A percentile compares a stretch with the other conserved stretches of the same genome.
phyloP scores from a whole-genome alignment of 2,113 vertebrate genomes.

The Capreolus pygargus region DNA sequence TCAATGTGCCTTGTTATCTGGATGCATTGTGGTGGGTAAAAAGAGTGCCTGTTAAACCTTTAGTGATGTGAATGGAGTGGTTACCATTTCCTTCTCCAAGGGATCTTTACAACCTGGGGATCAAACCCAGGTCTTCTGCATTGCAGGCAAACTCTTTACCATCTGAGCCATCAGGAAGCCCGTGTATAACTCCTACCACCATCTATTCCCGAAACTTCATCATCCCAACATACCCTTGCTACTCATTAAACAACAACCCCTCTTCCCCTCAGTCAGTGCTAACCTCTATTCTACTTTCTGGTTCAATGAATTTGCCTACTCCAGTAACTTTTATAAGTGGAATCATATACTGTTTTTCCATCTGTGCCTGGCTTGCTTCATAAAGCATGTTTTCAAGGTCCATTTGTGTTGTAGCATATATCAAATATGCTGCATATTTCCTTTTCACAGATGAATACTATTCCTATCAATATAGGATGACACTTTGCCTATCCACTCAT shows the following conservation, averaged over 20 bases:
- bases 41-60: too few species aligned
- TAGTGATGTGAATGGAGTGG: not conserved
- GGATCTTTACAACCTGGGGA: not conserved
- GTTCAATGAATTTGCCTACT: not conserved
- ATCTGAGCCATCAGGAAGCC: not conserved
- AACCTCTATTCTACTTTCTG: not conserved
- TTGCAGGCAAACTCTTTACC: not conserved
- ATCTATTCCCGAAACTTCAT: not conserved
- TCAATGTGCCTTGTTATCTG: too few species aligned
- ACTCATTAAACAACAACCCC: not conserved
- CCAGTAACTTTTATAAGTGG: not conserved
- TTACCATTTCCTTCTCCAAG: not conserved
- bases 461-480: not conserved
- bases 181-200: not conserved
- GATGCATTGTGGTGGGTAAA: too few species aligned
- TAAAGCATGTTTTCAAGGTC: not conserved
- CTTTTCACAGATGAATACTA: not conserved
- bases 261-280: not conserved
- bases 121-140: not conserved
- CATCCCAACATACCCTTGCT: not conserved
- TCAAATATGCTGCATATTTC: not conserved
- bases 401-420: not conserved
- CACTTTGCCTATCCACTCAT: too few species aligned
- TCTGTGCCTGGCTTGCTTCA: not conserved
- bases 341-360: not conserved